These are phyloP conservation scores for Paguma larvata DNA, from an alignment of 2,797 vertebrate genomes.

Conservation along the genomic window DNA sequence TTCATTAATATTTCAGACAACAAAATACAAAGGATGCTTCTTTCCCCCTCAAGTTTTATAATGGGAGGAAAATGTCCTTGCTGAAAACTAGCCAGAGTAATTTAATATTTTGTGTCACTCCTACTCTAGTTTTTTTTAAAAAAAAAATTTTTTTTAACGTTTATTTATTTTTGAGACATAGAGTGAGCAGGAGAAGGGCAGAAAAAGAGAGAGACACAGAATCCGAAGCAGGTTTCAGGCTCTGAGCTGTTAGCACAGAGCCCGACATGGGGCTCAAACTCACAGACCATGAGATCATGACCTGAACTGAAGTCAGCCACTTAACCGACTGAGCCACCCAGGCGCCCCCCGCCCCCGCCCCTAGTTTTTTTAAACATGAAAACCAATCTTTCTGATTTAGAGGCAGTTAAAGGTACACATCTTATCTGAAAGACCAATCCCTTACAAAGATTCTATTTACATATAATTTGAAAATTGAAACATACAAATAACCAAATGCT, in stretches of 20 bases:
- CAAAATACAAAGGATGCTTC: not conserved
- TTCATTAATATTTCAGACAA: slow-evolving; percentile 65
- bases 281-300: too few relatives aligned
- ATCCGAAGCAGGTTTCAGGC: too few relatives aligned
- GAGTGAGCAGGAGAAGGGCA: too few relatives aligned
- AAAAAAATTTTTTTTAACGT: not conserved
- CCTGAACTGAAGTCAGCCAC: too few relatives aligned
- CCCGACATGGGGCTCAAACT: too few relatives aligned
- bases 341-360: too few relatives aligned
- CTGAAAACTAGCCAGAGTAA: not conserved
- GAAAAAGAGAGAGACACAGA: too few relatives aligned
- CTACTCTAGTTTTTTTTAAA: not conserved
- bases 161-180: too few relatives aligned
- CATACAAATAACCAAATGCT: not conserved
- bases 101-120: not conserved
- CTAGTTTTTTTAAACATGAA: slow-evolving; percentile 13
- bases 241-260: too few relatives aligned
- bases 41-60: not conserved
- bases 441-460: not conserved
- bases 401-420: not conserved
- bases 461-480: slow-evolving; percentile 38
- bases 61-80: not conserved
- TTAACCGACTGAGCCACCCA: too few relatives aligned
- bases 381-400: not conserved
- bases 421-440: not conserved